phyloP scores from a whole-genome alignment of 2,113 vertebrate genomes.

The Sebastes schlegelii region DNA sequence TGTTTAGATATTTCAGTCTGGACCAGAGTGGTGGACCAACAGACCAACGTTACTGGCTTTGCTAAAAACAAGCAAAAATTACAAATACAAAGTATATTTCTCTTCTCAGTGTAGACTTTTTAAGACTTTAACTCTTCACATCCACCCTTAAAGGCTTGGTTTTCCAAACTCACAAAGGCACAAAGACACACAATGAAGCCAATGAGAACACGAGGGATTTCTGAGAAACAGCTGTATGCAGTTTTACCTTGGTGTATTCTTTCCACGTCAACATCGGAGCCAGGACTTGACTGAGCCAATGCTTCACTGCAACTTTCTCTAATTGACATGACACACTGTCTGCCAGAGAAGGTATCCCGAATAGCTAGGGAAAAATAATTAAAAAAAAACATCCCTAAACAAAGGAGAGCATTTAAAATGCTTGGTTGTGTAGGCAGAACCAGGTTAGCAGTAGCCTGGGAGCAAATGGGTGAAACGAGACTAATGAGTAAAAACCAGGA shows the following conservation, averaged over 20 bases:
- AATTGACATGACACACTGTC: constrained; percentile 44
- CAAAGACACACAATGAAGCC: constrained; percentile 5
- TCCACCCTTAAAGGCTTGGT: background rate
- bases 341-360: constrained; percentile 32
- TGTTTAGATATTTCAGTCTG: background rate
- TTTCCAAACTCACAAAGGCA: constrained; percentile 8
- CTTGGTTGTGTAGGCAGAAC: constrained; percentile 9
- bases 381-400: constrained; percentile 6
- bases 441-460: constrained; percentile 28
- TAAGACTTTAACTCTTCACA: background rate
- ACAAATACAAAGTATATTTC: background rate
- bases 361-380: background rate
- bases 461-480: constrained; percentile 2
- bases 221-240: background rate
- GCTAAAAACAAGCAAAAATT: background rate
- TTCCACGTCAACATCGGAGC: constrained; percentile 23
- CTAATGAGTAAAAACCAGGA: background rate
- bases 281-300: constrained; percentile 26
- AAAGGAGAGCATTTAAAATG: constrained; percentile 29
- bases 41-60: too few species aligned
- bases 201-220: background rate
- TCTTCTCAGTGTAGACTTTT: background rate
- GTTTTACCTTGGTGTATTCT: constrained; percentile 33
- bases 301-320: constrained; percentile 33
- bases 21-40: background rate